A percentile compares a stretch with the other conserved stretches of the same genome.
phyloP scores from a whole-genome alignment of 2,888 invertebrate species.

The Cynaeus angustus region DNA sequence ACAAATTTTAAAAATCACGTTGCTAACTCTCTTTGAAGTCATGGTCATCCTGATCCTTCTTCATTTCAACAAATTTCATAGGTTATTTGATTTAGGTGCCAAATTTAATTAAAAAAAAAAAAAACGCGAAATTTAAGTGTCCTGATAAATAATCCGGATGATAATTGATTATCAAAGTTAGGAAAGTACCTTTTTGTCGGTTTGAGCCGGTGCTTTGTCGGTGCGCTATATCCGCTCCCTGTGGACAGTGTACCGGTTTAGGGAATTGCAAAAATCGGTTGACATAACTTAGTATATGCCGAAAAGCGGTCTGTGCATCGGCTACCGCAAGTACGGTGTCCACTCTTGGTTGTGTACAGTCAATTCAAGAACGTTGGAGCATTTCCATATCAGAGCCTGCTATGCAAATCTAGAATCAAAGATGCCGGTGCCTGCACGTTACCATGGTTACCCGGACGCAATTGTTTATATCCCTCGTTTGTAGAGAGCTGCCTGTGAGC shows the following conservation, averaged over 20 bases:
- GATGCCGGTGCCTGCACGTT: conserved; percentile 68
- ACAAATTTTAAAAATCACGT: too few relatives aligned
- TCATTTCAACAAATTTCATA: too few relatives aligned
- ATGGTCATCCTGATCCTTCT: too few relatives aligned
- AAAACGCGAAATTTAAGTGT: too few relatives aligned
- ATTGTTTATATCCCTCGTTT: conserved; percentile 71
- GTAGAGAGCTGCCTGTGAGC: conserved; percentile 67
- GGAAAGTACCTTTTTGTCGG: too few relatives aligned
- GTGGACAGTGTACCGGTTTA: conserved; percentile 54
- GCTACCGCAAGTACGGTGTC: conserved; percentile 67
- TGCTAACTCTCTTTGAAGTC: too few relatives aligned
- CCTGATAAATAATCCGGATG: too few relatives aligned
- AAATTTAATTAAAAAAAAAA: too few relatives aligned
- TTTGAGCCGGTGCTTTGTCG: background rate
- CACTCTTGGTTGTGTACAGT: conserved; percentile 65
- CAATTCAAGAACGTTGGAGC: conserved; percentile 66
- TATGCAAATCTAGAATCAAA: conserved; percentile 71
- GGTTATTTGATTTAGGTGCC: too few relatives aligned
- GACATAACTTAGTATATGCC: conserved; percentile 70
- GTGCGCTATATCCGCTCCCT: conserved; percentile 50
- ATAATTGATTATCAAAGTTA: too few relatives aligned
- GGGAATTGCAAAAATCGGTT: conserved; percentile 67
- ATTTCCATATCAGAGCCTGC: conserved; percentile 71
- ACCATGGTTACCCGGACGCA: conserved; percentile 67
- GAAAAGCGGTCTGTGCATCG: conserved; percentile 67